Evolutionary conservation across 2,888 invertebrate species (phyloP), one percentile per base, ranked within the genome.

Genomic region (Coenonympha glycerion): DNA sequence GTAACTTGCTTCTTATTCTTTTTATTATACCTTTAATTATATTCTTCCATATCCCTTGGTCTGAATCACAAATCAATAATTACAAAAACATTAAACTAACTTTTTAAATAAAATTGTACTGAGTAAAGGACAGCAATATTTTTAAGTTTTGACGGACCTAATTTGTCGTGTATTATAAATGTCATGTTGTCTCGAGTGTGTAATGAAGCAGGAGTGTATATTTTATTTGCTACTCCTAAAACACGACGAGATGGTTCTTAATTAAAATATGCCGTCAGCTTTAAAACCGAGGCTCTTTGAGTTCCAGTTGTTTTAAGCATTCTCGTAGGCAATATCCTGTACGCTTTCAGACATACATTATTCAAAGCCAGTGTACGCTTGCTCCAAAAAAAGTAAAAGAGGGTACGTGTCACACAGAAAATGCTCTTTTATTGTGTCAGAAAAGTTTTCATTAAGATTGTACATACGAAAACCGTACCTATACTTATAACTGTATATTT

Each of bases 231-330:
- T 19, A 24, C 26, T 11, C 33, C 47, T 51, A 39, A n/a, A 31
- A 51, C 48, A 51, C 37, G 54, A 24, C 28, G 36, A 49, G 46
- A 36, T 37, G 47, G 37, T 15, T 48, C 31, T 42, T 54, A 54
- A 56, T 56, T 56, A 56, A 54, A 51, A 56, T 56, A 54, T 47
- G 16, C 48, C 47, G 48, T 49, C 49, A 49, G 21, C 39, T 36
- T 24, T 48, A 45, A 47, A 49, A 31, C 22, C 9, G 30, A 39
- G 16, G 37, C 45, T 22, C 45, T 45, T 49, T 30, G 45, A 42
- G 33, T 30, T 30, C 36, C 44, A 45, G 45, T 39, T 49, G 37
- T 24, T 45, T 40, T 37, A 16, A 34, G 42, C 44, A 33, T 39
- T 50, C 37, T 31, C 28, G 28, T 44, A 33, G 39, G 44, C 42